Evolutionary conservation across 2,113 vertebrate genomes (phyloP), one percentile per base, ranked within the genome.

Genomic region (Dicentrarchus labrax): DNA sequence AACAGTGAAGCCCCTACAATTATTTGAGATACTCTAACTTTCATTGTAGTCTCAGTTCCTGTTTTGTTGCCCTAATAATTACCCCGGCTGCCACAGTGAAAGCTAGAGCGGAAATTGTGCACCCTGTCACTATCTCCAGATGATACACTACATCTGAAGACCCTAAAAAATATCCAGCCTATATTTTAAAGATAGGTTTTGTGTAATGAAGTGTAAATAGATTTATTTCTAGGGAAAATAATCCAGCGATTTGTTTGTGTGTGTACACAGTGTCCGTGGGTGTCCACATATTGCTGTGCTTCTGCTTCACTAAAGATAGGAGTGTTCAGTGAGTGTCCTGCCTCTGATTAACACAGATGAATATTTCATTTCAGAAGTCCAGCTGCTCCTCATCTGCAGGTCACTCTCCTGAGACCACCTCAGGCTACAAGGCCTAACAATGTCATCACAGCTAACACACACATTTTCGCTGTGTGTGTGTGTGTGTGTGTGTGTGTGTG

Each of bases 281-380:
- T 30, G 7, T 21, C 6, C n/a, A 43, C 59, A 21, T 60, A 2
- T 30, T 17, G 9, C 78, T 47, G 61, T 38, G 72, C 69, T 64
- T 68, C 71, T 83, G 74, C 72, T 70, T 54, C 7, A 38, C 72
- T 64, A 9, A 54, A 78, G 64, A 76, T 64, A 62, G 38, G 41
- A 22, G 74, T 13, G 73, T 5, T 86, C 71, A 30, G 65, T 3
- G 39, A 78, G 61, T 61, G 88, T 87, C 79, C 84, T 17, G 54
- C 41, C 47, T 84, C 69, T 86, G 84, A 88, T 91, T 89, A 89
- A 72, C 72, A 54, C 66, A 45, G 76, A 85, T 91, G 51, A 90
- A 92, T 90, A 89, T 92, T 90, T 93, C 83, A 93, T 91, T 87
- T 87, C 7, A 21, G 81, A 77, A 54, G 80, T 88, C 86, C 93